Evolutionary conservation across 2,113 vertebrate species (phyloP).

Genomic region (Thunnus maccoyii): DNA sequence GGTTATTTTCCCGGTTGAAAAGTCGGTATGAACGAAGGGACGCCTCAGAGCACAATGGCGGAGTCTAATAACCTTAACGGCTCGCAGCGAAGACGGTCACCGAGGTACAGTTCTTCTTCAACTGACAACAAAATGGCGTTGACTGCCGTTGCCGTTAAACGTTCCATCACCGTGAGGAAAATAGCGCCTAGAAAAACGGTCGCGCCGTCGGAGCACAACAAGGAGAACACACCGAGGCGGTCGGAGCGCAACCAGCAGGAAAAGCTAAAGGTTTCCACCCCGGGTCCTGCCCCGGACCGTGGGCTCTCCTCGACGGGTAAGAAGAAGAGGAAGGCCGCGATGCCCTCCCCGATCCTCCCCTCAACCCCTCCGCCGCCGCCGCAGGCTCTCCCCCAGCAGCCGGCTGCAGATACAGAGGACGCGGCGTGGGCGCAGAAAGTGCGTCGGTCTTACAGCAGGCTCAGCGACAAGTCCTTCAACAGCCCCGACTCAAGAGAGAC

Average conservation of each 20-base stretch:
- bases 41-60: constrained; percentile 5
- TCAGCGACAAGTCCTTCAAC: constrained; percentile 78
- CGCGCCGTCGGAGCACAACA: constrained; percentile 67
- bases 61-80: neutral
- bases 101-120: constrained; percentile 71
- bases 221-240: constrained; percentile 76
- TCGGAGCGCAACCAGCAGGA: constrained; percentile 36
- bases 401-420: constrained; percentile 57
- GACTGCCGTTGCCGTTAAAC: constrained; percentile 67
- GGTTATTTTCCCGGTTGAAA: rapidly evolving
- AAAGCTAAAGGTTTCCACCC: constrained; percentile 64
- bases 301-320: constrained; percentile 29
- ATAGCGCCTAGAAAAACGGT: constrained; percentile 82
- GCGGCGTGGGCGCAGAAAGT: constrained; percentile 87
- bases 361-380: constrained; percentile 62
- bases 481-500: constrained; percentile 72
- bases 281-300: neutral
- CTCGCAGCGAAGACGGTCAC: constrained; percentile 72
- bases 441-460: constrained; percentile 90
- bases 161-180: constrained; percentile 82
- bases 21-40: constrained; percentile 4
- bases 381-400: constrained; percentile 7
- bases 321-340: constrained; percentile 51
- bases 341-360: constrained; percentile 79
- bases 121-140: constrained; percentile 70